phyloP scores from a whole-genome alignment of 2,797 vertebrate species.

The Mormyrus hasselquistii region DNA sequence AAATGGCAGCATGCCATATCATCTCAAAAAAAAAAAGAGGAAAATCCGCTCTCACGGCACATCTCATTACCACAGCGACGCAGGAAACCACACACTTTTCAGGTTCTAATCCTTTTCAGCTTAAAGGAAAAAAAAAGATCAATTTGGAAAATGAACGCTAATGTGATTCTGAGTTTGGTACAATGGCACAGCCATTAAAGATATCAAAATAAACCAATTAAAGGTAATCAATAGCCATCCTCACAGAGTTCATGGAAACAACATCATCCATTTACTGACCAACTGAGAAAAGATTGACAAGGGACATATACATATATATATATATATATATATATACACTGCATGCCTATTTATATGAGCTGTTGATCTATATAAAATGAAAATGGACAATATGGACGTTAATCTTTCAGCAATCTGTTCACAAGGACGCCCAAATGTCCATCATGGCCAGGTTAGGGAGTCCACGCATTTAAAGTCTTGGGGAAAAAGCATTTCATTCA shows the following conservation, averaged over 20 bases:
- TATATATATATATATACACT: neutral
- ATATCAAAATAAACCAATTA: neutral
- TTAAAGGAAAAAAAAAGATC: neutral
- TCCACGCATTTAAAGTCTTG: neutral
- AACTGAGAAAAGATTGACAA: neutral
- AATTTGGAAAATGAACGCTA: conserved; percentile 5
- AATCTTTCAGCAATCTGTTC: neutral
- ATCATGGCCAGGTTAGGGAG: neutral
- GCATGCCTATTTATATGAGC: neutral
- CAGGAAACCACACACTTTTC: conserved; percentile 13
- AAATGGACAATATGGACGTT: neutral
- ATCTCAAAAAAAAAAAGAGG: conserved; percentile 20
- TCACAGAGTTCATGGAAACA: neutral
- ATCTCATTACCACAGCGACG: conserved; percentile 24
- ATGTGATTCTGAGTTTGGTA: neutral
- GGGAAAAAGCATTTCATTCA: neutral
- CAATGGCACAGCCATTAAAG: neutral
- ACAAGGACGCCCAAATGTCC: neutral
- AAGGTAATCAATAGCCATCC: neutral
- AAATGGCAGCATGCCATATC: conserved; percentile 23
- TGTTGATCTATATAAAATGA: neutral
- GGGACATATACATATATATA: neutral
- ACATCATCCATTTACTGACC: neutral
- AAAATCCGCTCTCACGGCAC: conserved; percentile 23
- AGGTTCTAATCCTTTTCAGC: neutral